Conservation (phyloP, 30 jellyfish, hydroid and myxozoan genomes). For the Pseudorhiza aurosa region DNA sequence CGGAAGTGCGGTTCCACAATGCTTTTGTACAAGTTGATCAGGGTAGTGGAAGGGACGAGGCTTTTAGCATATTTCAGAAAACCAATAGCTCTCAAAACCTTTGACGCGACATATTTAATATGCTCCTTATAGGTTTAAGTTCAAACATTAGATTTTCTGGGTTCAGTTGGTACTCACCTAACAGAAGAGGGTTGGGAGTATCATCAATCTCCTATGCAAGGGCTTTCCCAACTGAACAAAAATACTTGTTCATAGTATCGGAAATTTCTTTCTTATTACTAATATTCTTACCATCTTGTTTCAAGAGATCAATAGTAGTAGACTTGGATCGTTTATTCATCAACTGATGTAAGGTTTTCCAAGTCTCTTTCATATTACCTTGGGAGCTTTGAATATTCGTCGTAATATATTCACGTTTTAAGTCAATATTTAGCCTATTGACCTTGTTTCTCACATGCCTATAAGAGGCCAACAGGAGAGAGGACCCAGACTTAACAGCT, state of each 20-base stretch:
- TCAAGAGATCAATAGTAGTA: constrained; percentile 12
- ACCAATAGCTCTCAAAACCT: too few relatives aligned
- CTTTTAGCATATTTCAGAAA: too few relatives aligned
- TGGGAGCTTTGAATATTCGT: not conserved
- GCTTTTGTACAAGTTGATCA: too few relatives aligned
- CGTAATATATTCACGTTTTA: not conserved
- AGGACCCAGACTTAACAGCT: constrained; percentile 4
- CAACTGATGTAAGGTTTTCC: constrained; percentile 10
- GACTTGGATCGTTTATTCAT: constrained; percentile 24
- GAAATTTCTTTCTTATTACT: constrained; percentile 3
- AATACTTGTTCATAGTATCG: constrained; percentile 3
- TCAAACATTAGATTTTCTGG: not conserved
- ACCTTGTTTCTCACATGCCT: constrained; percentile 19
- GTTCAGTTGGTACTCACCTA: constrained; percentile 32
- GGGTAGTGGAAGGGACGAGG: too few relatives aligned
- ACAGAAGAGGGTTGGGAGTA: constrained; percentile 27
- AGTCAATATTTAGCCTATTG: not conserved
- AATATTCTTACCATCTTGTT: not conserved
- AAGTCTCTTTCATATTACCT: constrained; percentile 23
- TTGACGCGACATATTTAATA: too few relatives aligned
- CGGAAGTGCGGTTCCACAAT: too few relatives aligned
- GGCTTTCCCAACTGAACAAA: constrained; percentile 4
- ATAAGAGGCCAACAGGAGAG: constrained; percentile 31
- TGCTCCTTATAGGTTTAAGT: too few relatives aligned
- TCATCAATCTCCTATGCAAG: constrained; percentile 14